Evolutionary conservation across 2,113 vertebrate genomes (phyloP).

Genomic region (Neodontobutis hainanensis): DNA sequence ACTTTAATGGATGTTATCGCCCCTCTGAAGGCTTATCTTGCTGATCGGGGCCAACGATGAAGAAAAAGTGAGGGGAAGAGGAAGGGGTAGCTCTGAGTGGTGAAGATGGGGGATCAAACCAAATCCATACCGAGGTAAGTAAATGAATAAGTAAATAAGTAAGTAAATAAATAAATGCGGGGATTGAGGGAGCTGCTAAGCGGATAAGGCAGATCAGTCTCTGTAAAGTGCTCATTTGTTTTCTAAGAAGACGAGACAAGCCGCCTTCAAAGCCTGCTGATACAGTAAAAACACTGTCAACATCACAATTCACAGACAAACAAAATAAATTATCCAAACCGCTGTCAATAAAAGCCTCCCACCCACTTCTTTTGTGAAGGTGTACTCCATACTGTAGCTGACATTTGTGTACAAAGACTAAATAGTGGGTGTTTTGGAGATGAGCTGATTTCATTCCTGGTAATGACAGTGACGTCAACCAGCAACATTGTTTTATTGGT

Average conservation of each 20-base stretch:
- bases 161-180: constrained; percentile 70
- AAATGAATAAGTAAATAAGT: constrained; percentile 77
- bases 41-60: constrained; percentile 75
- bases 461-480: constrained; percentile 14
- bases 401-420: constrained; percentile 16
- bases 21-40: constrained; percentile 79
- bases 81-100: constrained; percentile 24
- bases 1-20: constrained; percentile 82
- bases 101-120: constrained; percentile 38
- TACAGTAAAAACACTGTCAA: constrained; percentile 65
- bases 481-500: constrained; percentile 13
- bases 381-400: constrained; percentile 15
- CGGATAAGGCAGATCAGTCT: constrained; percentile 78
- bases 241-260: constrained; percentile 75
- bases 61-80: constrained; percentile 34
- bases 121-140: constrained; percentile 71
- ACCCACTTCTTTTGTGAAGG: constrained; percentile 18
- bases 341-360: constrained; percentile 58
- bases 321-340: constrained; percentile 64
- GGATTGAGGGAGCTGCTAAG: constrained; percentile 73
- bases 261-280: constrained; percentile 69
- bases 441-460: constrained; percentile 20
- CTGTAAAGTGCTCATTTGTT: constrained; percentile 79
- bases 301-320: constrained; percentile 64
- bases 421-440: constrained; percentile 4